Evolutionary conservation across 1,140 invertebrate species (phyloP).

Genomic region (Nomia melanderi): DNA sequence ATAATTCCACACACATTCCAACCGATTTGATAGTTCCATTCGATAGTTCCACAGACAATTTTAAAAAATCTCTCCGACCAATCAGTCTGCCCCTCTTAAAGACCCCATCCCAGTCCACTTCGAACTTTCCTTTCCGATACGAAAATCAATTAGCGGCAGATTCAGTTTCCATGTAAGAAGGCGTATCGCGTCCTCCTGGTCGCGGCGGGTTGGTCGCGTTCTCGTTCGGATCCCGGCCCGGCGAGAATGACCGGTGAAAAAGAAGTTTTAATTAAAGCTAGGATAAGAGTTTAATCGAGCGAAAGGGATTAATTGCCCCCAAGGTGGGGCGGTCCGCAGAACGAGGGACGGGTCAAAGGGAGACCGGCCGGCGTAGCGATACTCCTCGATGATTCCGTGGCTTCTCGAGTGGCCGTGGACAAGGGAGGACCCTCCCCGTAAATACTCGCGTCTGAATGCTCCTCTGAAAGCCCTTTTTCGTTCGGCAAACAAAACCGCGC

Average conservation of each 20-base stretch:
- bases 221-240: no score
- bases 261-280: constrained; percentile 75
- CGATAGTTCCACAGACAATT: no score
- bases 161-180: constrained; percentile 54
- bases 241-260: constrained; percentile 53
- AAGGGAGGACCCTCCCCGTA: constrained; percentile 49
- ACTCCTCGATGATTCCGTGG: constrained; percentile 35
- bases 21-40: no score
- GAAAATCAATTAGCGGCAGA: constrained; percentile 3
- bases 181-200: constrained; percentile 46
- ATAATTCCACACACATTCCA: no score
- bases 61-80: no score
- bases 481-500: constrained; percentile 43
- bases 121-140: neutral
- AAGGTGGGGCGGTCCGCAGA: constrained; percentile 33
- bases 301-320: constrained; percentile 72
- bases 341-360: constrained; percentile 66
- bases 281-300: constrained; percentile 75
- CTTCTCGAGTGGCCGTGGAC: constrained; percentile 50
- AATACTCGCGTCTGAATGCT: constrained; percentile 58
- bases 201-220: neutral
- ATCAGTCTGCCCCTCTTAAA: no score
- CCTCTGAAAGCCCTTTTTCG: constrained; percentile 51
- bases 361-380: constrained; percentile 2
- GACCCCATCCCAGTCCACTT: neutral